These are phyloP conservation scores for Hyposoter dolosus DNA, from an alignment of 2,888 invertebrate species.

Conservation along the genomic window DNA sequence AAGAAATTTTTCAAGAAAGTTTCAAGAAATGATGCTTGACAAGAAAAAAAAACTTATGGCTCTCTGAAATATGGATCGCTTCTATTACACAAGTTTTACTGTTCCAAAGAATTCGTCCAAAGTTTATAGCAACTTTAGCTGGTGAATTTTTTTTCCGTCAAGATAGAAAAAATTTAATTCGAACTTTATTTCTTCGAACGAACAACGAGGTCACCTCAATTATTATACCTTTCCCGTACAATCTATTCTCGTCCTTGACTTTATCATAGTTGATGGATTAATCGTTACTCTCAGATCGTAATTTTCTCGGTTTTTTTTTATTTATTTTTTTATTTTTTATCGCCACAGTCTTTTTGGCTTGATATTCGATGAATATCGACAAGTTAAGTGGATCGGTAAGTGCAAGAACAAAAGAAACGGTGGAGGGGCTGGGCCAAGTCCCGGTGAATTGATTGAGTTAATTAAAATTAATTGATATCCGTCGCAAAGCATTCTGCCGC, in stretches of 20 bases:
- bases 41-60: background rate
- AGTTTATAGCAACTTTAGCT: background rate
- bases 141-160: background rate
- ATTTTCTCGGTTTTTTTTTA: background rate
- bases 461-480: conserved; percentile 81
- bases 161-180: background rate
- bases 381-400: conserved; percentile 44
- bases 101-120: background rate
- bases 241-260: background rate
- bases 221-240: background rate
- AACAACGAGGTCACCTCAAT: background rate
- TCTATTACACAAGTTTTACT: background rate
- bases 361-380: conserved; percentile 60
- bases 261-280: conserved; percentile 21
- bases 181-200: background rate
- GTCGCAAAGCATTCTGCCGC: conserved; percentile 37
- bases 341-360: conserved; percentile 4
- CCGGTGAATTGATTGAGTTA: conserved; percentile 79
- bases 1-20: background rate
- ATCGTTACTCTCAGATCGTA: conserved; percentile 36
- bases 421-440: conserved; percentile 50
- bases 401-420: conserved; percentile 27
- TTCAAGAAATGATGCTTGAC: background rate
- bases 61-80: background rate
- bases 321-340: background rate